phyloP scores from a whole-genome alignment of 2,113 vertebrate species.

The Daphoenositta chrysoptera region DNA sequence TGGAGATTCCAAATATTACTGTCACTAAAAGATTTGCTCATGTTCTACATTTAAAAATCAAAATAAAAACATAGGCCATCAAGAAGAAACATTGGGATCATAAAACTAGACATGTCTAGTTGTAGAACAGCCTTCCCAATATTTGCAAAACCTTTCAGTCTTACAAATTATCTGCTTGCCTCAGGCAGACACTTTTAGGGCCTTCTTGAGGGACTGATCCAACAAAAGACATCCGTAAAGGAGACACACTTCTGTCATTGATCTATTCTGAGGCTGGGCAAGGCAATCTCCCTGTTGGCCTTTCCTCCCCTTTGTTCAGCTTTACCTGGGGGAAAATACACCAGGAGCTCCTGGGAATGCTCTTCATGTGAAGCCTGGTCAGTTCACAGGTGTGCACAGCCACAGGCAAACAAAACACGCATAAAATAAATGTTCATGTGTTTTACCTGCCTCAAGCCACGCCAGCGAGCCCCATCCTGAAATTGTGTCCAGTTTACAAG shows the following conservation, averaged over 20 bases:
- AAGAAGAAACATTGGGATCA: neutral
- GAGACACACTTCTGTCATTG: neutral
- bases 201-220: neutral
- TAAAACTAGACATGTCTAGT: neutral
- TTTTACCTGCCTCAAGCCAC: neutral
- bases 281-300: neutral
- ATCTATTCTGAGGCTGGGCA: neutral
- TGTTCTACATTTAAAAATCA: neutral
- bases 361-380: neutral
- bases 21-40: neutral
- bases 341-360: accelerated
- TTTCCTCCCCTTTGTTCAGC: neutral
- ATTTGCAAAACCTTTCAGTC: neutral
- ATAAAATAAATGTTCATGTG: accelerated
- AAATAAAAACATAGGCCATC: neutral
- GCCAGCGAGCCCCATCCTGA: neutral
- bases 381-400: too few species aligned
- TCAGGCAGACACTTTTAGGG: neutral
- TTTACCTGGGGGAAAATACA: neutral
- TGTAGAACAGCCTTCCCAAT: neutral
- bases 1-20: neutral
- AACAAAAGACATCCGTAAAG: neutral
- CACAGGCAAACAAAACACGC: neutral
- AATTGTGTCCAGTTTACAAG: neutral
- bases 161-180: neutral